These are phyloP conservation scores for Brenthis ino DNA, from an alignment of 2,888 invertebrate genomes.

Conservation along the genomic window DNA sequence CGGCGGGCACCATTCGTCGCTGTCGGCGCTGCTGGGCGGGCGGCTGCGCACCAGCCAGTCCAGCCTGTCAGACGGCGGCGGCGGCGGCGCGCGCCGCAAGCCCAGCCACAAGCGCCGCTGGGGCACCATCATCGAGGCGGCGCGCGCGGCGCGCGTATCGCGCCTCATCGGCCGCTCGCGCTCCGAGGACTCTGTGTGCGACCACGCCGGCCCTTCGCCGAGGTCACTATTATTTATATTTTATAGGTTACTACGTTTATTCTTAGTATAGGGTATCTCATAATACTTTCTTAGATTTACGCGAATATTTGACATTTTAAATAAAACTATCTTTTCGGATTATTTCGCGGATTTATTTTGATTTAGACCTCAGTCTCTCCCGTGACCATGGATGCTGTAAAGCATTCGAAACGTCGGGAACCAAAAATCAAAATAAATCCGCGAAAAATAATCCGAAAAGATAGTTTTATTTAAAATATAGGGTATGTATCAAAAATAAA, in stretches of 20 bases:
- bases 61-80: conserved; percentile 62
- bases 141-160: conserved; percentile 90
- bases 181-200: conserved; percentile 92
- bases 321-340: no score
- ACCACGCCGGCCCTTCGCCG: conserved; percentile 81
- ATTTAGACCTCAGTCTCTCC: no score
- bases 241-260: background rate
- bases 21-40: conserved; percentile 85
- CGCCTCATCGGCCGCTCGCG: conserved; percentile 89
- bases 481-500: no score
- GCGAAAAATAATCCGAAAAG: no score
- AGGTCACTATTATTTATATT: conserved; percentile 53
- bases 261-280: background rate
- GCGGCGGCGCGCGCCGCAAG: conserved; percentile 68
- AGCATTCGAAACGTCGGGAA: no score
- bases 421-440: no score
- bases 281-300: no score
- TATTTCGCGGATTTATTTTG: no score
- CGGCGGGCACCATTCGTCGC: conserved; percentile 76
- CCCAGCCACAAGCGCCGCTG: conserved; percentile 88
- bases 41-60: conserved; percentile 67
- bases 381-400: no score
- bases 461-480: no score
- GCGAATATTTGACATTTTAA: no score
- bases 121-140: conserved; percentile 94